Evolutionary conservation across 2,113 vertebrate species (phyloP).

Genomic region (Pomatostomus ruficeps): DNA sequence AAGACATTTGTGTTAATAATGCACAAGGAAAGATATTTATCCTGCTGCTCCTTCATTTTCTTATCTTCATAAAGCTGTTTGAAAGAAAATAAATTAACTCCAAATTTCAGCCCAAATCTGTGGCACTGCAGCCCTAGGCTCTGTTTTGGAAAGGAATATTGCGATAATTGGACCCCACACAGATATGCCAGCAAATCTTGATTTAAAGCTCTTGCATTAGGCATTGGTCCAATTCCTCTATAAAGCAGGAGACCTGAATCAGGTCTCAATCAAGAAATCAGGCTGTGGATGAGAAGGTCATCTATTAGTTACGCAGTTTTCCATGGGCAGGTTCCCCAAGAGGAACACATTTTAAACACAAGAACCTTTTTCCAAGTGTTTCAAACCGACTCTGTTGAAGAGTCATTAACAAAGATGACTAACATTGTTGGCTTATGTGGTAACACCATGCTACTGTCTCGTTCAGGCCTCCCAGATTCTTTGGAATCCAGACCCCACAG

Average conservation of each 20-base stretch:
- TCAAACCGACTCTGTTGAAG: not conserved
- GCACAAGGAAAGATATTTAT: not conserved
- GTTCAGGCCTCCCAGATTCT: not conserved
- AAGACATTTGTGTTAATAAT: not conserved
- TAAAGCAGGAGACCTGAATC: not conserved
- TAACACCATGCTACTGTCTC: not conserved
- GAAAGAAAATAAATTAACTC: not conserved
- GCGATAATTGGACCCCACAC: not conserved
- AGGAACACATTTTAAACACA: not conserved
- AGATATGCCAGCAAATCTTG: not conserved
- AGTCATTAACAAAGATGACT: not conserved
- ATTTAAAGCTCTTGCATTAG: constrained; percentile 11
- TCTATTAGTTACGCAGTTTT: not conserved
- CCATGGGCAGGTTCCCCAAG: not conserved
- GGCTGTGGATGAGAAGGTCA: not conserved
- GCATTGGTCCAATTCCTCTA: not conserved
- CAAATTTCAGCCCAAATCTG: not conserved
- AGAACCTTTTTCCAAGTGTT: not conserved
- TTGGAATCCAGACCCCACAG: not conserved
- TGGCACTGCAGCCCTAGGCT: not conserved
- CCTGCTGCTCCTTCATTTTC: not conserved
- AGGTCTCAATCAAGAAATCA: not conserved
- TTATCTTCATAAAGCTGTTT: not conserved
- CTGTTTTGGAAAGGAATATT: not conserved
- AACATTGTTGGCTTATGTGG: not conserved